phyloP scores from a whole-genome alignment of 2,113 vertebrate species.

The Syngnathoides biaculeatus region DNA sequence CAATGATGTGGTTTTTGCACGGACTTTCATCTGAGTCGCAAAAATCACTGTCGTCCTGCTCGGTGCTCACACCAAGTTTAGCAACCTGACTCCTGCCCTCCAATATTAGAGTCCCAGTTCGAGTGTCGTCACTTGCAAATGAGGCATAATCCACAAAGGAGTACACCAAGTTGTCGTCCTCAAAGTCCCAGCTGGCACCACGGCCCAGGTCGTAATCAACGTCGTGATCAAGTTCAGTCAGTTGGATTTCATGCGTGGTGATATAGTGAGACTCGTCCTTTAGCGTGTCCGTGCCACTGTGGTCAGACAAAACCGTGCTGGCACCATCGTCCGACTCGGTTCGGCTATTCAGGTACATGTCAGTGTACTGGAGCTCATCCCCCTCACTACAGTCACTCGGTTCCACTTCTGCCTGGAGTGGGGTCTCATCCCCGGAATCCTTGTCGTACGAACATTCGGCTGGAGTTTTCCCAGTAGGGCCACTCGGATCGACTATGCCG shows the following conservation, averaged over 20 bases:
- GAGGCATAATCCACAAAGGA: constrained; percentile 94
- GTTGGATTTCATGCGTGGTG: constrained; percentile 94
- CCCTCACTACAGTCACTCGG: constrained; percentile 64
- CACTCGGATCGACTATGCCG: constrained; percentile 14
- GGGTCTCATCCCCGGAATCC: constrained; percentile 34
- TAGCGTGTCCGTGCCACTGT: constrained; percentile 44
- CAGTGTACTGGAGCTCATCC: constrained; percentile 76
- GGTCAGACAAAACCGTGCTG: constrained; percentile 58
- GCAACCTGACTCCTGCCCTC: constrained; percentile 38
- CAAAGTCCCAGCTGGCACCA: constrained; percentile 88
- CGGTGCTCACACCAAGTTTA: constrained; percentile 14
- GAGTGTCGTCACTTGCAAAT: constrained; percentile 84
- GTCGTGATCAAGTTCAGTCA: constrained; percentile 92
- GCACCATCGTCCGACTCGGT: constrained; percentile 65
- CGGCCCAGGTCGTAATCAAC: constrained; percentile 83
- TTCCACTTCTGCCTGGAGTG: constrained; percentile 25
- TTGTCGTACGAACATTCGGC: constrained; percentile 35
- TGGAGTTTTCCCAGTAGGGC: constrained; percentile 29
- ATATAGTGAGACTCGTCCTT: constrained; percentile 89
- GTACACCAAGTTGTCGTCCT: constrained; percentile 90
- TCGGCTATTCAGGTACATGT: constrained; percentile 73
- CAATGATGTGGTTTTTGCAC: constrained; percentile 58
- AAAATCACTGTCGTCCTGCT: constrained; percentile 76
- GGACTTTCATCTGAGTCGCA: constrained; percentile 72
- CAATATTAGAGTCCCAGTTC: constrained; percentile 61